Percentiles rank a stretch among this genome's conserved stretches.
phyloP scores from a whole-genome alignment of 2,113 vertebrate species.

The Gymnarchus niloticus region DNA sequence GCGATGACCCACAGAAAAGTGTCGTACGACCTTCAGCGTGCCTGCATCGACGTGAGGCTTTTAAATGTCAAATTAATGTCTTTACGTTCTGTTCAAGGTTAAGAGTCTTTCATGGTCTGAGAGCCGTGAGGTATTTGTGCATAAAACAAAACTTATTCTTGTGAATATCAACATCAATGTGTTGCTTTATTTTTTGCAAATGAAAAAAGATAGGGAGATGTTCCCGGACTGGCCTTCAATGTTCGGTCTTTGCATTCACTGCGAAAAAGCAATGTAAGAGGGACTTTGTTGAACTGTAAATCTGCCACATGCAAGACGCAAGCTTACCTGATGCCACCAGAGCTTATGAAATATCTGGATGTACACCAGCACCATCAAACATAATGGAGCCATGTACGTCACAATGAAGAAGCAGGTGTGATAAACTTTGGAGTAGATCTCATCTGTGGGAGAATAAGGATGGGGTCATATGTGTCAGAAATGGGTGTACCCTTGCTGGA shows the following conservation, averaged over 20 bases:
- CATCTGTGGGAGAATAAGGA: slow-evolving; percentile 60
- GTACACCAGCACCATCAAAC: slow-evolving; percentile 94
- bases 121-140: neutral
- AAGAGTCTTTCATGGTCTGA: neutral
- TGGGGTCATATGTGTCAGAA: neutral
- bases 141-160: neutral
- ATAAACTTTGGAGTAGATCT: slow-evolving; percentile 88
- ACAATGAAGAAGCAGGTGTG: slow-evolving; percentile 92
- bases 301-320: neutral
- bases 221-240: neutral
- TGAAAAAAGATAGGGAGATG: neutral
- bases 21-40: too few species aligned
- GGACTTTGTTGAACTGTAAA: neutral
- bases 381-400: slow-evolving; percentile 89
- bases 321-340: slow-evolving; percentile 87
- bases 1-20: neutral
- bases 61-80: neutral
- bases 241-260: neutral
- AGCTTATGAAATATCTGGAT: slow-evolving; percentile 95
- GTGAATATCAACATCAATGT: too few species aligned
- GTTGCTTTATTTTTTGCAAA: neutral
- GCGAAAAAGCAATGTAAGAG: neutral
- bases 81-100: neutral
- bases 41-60: neutral
- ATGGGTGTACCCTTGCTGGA: too few species aligned